Percentiles rank a stretch among this genome's conserved stretches.
Evolutionary conservation across 2,113 vertebrate genomes (phyloP).

Genomic region (Sclerurus mexicanus): DNA sequence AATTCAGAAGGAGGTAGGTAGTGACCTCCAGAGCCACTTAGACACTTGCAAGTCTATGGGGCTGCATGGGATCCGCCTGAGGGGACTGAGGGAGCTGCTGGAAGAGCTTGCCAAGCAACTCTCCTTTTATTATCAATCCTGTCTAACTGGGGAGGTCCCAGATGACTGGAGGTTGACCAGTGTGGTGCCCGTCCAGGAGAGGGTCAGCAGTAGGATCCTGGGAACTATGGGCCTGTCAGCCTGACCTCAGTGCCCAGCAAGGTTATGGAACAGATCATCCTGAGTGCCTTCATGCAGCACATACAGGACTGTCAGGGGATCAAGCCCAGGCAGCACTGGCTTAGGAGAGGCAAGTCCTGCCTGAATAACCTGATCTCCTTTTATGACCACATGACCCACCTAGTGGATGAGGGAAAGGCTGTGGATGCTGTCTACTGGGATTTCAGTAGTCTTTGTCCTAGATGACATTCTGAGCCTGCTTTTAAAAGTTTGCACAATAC

Average conservation of each 20-base stretch:
- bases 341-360: neutral
- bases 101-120: neutral
- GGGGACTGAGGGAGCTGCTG: neutral
- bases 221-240: neutral
- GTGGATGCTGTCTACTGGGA: neutral
- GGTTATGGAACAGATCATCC: neutral
- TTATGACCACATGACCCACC: neutral
- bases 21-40: neutral
- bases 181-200: neutral
- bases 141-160: neutral
- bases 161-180: neutral
- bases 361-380: neutral
- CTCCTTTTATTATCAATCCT: neutral
- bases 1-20: neutral
- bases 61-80: neutral
- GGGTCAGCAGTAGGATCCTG: neutral
- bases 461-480: neutral
- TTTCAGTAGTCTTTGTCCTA: neutral
- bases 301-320: neutral
- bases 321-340: neutral
- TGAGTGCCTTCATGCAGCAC: neutral
- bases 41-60: neutral
- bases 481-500: neutral
- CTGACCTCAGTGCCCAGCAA: neutral
- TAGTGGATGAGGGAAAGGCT: neutral